These are phyloP conservation scores for Eupeodes luniger DNA, from an alignment of 2,888 invertebrate species.

Conservation along the genomic window DNA sequence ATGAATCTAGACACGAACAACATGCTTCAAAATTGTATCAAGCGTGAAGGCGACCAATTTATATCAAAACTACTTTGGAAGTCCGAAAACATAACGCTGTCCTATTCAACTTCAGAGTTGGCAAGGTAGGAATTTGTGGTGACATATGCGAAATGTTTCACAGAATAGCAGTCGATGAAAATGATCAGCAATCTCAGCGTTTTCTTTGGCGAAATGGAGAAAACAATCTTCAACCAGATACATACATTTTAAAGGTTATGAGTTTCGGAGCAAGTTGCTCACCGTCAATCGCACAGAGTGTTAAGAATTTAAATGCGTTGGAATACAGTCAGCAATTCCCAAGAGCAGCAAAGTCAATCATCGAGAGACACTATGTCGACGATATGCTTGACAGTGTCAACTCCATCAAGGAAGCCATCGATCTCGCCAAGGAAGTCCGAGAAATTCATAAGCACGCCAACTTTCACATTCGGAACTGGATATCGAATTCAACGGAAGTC, in stretches of 20 bases:
- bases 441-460: slow-evolving; percentile 51
- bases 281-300: slow-evolving; percentile 72
- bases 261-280: slow-evolving; percentile 77
- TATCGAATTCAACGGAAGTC: slow-evolving; percentile 66
- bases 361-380: slow-evolving; percentile 75
- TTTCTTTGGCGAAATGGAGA: slow-evolving; percentile 79
- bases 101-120: slow-evolving; percentile 80
- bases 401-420: slow-evolving; percentile 70
- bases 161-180: slow-evolving; percentile 62
- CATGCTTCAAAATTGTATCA: no score
- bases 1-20: no score
- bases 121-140: slow-evolving; percentile 79
- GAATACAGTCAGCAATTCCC: slow-evolving; percentile 66
- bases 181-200: slow-evolving; percentile 77
- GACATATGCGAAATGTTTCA: slow-evolving; percentile 79
- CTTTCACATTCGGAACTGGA: slow-evolving; percentile 74
- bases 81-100: slow-evolving; percentile 60
- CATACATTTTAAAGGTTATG: slow-evolving; percentile 76
- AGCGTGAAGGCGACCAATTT: no score
- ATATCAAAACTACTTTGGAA: no score
- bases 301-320: slow-evolving; percentile 72
- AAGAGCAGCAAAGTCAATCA: slow-evolving; percentile 63
- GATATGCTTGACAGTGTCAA: slow-evolving; percentile 72
- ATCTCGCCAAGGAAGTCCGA: slow-evolving; percentile 51
- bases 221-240: slow-evolving; percentile 49